Evolutionary conservation across 2,797 vertebrate genomes (phyloP).

Genomic region (Chelon auratus): DNA sequence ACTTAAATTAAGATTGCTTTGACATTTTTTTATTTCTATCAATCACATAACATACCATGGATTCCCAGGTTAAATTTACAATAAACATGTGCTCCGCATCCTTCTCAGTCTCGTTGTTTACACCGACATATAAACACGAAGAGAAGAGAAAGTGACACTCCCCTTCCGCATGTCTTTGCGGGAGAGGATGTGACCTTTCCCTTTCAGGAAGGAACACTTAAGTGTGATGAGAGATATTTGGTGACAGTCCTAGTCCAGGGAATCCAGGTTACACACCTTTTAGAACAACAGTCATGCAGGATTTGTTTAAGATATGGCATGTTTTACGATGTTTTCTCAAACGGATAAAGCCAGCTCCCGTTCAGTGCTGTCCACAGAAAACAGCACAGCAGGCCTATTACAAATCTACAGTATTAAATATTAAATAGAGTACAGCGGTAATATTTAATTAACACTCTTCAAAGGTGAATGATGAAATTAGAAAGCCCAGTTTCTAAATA

Average conservation of each 20-base stretch:
- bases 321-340: constrained; percentile 21
- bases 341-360: constrained; percentile 10
- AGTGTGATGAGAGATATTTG: constrained; percentile 62
- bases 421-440: too few relatives aligned
- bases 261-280: constrained; percentile 28
- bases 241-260: constrained; percentile 39
- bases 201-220: constrained; percentile 60
- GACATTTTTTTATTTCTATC: constrained; percentile 15
- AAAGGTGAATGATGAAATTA: not conserved
- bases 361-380: not conserved
- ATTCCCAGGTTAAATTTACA: constrained; percentile 47
- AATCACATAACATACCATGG: constrained; percentile 36
- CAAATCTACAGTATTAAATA: not conserved
- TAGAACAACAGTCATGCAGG: constrained; percentile 46
- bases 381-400: not conserved
- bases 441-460: not conserved
- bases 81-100: constrained; percentile 57
- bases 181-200: constrained; percentile 68
- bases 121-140: constrained; percentile 53
- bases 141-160: constrained; percentile 38
- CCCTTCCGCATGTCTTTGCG: constrained; percentile 35
- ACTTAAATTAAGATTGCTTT: constrained; percentile 26
- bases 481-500: constrained; percentile 1
- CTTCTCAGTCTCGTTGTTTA: constrained; percentile 47
- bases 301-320: not conserved